These are phyloP conservation scores for Stichodactyla mertensii DNA, from an alignment of 64 coral and sea anemone species.

Conservation along the genomic window DNA sequence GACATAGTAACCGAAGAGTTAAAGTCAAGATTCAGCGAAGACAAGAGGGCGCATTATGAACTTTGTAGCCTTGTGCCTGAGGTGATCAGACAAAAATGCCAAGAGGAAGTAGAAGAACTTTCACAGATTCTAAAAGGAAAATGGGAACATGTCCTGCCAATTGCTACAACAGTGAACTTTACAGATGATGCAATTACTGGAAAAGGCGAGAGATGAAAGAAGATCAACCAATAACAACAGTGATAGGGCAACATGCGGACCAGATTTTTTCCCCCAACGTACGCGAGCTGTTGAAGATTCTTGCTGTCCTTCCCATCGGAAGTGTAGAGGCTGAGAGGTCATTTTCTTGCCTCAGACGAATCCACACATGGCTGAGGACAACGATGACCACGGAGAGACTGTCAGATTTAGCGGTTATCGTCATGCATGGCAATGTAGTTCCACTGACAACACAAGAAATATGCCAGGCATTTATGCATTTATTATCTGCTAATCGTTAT, in stretches of 20 bases:
- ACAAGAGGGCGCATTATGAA: slow-evolving; percentile 48
- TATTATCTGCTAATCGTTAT: background rate
- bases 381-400: slow-evolving; percentile 20
- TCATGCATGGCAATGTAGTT: slow-evolving; percentile 20
- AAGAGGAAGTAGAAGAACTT: slow-evolving; percentile 40
- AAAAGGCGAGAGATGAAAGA: slow-evolving; percentile 31
- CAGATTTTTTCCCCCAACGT: slow-evolving; percentile 35
- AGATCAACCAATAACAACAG: slow-evolving; percentile 15
- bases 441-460: background rate
- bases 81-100: slow-evolving; percentile 51
- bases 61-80: slow-evolving; percentile 51
- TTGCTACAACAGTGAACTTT: slow-evolving; percentile 44
- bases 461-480: slow-evolving; percentile 6
- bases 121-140: slow-evolving; percentile 54
- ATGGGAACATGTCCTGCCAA: slow-evolving; percentile 60
- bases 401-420: slow-evolving; percentile 44
- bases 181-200: slow-evolving; percentile 51
- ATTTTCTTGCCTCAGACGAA: slow-evolving; percentile 42
- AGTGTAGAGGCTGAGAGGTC: slow-evolving; percentile 41
- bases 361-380: slow-evolving; percentile 19
- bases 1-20: slow-evolving; percentile 47
- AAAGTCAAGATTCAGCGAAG: slow-evolving; percentile 55
- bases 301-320: slow-evolving; percentile 40
- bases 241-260: background rate
- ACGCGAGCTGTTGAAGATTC: slow-evolving; percentile 44